Percentiles rank a stretch among this genome's conserved stretches.
Conservation (phyloP, 92 coral and sea anemone genomes). For the Meandrina meandrites region DNA sequence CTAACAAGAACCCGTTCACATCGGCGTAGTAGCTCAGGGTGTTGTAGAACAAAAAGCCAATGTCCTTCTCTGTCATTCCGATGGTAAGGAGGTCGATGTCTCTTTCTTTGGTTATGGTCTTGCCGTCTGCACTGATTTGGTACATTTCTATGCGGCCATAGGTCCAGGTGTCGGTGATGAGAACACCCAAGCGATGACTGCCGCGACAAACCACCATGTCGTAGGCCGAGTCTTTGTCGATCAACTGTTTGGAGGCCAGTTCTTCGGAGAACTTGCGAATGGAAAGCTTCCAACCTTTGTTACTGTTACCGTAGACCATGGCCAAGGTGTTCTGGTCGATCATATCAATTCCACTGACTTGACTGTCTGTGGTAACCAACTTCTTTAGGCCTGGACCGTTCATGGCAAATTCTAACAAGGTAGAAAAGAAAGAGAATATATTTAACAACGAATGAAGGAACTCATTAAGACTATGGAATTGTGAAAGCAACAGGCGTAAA, state of each 20-base stretch:
- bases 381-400: slow-evolving; percentile 19
- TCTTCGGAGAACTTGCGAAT: neutral
- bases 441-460: neutral
- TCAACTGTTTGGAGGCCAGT: neutral
- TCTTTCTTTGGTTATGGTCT: neutral
- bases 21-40: neutral
- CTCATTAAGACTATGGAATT: too few relatives aligned
- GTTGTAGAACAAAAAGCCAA: neutral
- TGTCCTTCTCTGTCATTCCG: neutral
- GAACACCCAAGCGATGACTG: slow-evolving; percentile 26
- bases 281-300: slow-evolving; percentile 6
- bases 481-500: neutral
- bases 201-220: slow-evolving; percentile 26
- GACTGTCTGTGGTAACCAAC: neutral
- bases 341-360: slow-evolving; percentile 1
- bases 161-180: neutral
- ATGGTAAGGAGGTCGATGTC: neutral
- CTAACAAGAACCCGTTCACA: neutral
- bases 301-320: neutral
- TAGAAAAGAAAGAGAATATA: neutral
- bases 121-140: slow-evolving; percentile 35
- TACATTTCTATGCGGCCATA: slow-evolving; percentile 25
- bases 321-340: slow-evolving; percentile 16
- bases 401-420: slow-evolving; percentile 26
- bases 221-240: neutral